Evolutionary conservation across 2,113 vertebrate species (phyloP), one percentile per base, ranked within the genome.

Genomic region (Accipiter virgatus): DNA sequence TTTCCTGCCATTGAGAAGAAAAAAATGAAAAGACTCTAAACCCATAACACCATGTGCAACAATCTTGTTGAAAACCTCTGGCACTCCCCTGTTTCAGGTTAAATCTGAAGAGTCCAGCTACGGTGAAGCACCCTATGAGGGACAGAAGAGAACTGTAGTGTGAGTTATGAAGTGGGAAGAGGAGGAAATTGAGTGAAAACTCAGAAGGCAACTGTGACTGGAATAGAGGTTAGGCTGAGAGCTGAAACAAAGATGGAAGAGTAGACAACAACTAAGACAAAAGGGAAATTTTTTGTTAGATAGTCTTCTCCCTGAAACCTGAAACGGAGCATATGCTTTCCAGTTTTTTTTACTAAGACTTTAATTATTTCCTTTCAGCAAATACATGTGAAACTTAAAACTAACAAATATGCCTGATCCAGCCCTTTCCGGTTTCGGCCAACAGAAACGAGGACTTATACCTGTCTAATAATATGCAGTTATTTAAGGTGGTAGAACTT

Each of bases 31-130:
- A 43, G 6, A 53, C 5, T 16, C 10, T 27, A 38, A 71, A 5
- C 3, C 7, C 27, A 38, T 29, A 77, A 63, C 4, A 45, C 1
- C 10, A 15, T 3, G 1, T 38, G 3, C 34, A 75, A 47, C 12
- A 56, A 19, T 15, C 32, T 26, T 58, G 16, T 17, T 71, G 42
- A 56, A 71, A 91, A 73, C 9, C 7, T 92, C 21, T 31, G 31
- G 16, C 13, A 13, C 23, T 63, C 20, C 5, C 8, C 11, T 68
- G 3, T 48, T 72, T 72, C n/a, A 2, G 1, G 3, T 34, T 10
- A 81, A 62, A 63, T 67, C 14, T 18, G 38, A 62, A 53, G n/a
- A 58, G 16, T 59, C 19, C 19, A 2, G 29, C 38, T 81, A 14
- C 16, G 43, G 23, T 20, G n/a, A 73, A 45, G 12, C 6, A 34